Evolutionary conservation across 2,113 vertebrate genomes (phyloP), one percentile per base, ranked within the genome.

Genomic region (Phalacrocorax brasilianus): DNA sequence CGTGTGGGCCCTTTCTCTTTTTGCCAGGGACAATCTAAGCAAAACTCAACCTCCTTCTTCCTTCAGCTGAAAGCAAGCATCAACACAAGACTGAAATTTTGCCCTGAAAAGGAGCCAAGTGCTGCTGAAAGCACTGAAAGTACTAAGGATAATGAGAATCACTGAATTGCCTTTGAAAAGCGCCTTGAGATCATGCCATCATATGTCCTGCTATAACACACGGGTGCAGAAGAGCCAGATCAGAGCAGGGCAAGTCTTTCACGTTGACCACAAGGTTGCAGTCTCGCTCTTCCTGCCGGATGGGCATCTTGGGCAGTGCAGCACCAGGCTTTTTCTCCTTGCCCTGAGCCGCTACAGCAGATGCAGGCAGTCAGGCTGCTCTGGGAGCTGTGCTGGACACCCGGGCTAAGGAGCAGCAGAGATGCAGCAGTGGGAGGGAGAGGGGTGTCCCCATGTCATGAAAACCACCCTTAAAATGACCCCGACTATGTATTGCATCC

Each of bases 11-110:
- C 95, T 82, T 89, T 44, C 85, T 92, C 62, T 38, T 81, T 61
- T 40, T 94, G 95, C 95, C 96, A 97, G 95, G 97, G 96, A 96
- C 92, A 94, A 94, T 85, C 73, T 91, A 88, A 93, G 86, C 88
- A 87, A 89, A 96, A 55, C 56, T 56, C 96, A 96, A 50, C 66
- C 93, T 89, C 88, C 88, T 91, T 35, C 93, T 86, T 95, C 91
- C 92, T 94, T 89, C 80, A 85, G 92, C 97, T 86, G 93, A 91
- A 91, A 89, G 89, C 74, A 95, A 93, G 88, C 86, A 84, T 65
- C 79, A 68, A 86, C 77, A 92, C 70, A 75, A 95, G 88, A 78
- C 61, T 85, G 88, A 89, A 84, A 89, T 87, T 61, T 70, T 53
- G 91, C 88, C 88, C 95, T 91, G 91, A 84, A 89, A 81, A 61